Conservation (phyloP, 2,797 vertebrate species). For the Propithecus deckenii region DNA sequence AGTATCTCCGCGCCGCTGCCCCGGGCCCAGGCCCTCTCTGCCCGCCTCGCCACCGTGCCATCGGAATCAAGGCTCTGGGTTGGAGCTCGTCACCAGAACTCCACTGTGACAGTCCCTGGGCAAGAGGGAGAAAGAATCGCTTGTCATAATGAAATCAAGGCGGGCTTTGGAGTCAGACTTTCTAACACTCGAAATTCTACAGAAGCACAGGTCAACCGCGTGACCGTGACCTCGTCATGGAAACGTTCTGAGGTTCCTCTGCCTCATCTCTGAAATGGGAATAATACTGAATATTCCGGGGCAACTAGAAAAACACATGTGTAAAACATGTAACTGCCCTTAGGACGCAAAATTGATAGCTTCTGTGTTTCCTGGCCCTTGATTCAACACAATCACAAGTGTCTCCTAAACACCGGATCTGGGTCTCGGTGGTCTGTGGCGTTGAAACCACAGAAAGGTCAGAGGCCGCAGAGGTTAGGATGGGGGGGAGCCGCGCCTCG, state of each 20-base stretch:
- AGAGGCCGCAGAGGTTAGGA: neutral
- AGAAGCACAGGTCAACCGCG: neutral
- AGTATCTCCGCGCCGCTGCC: accelerated
- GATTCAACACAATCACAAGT: neutral
- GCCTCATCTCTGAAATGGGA: neutral
- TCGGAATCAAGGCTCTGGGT: neutral
- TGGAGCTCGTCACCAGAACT: neutral
- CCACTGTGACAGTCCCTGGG: neutral
- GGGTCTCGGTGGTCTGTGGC: neutral
- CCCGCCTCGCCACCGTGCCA: accelerated
- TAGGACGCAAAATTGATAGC: neutral
- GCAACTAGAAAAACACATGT: neutral
- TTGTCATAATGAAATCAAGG: neutral
- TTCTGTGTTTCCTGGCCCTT: neutral
- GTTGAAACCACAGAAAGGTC: neutral
- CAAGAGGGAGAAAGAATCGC: neutral
- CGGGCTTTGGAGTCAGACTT: neutral
- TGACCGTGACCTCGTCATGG: neutral
- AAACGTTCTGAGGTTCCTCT: neutral
- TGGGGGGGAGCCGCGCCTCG: accelerated
- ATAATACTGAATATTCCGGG: neutral
- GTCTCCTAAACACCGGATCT: neutral
- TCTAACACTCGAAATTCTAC: neutral
- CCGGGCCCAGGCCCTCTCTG: neutral
- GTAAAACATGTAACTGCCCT: neutral